Base-by-base conservation (phyloP, 1,140 invertebrate species). In the Colletes latitarsis region DNA sequence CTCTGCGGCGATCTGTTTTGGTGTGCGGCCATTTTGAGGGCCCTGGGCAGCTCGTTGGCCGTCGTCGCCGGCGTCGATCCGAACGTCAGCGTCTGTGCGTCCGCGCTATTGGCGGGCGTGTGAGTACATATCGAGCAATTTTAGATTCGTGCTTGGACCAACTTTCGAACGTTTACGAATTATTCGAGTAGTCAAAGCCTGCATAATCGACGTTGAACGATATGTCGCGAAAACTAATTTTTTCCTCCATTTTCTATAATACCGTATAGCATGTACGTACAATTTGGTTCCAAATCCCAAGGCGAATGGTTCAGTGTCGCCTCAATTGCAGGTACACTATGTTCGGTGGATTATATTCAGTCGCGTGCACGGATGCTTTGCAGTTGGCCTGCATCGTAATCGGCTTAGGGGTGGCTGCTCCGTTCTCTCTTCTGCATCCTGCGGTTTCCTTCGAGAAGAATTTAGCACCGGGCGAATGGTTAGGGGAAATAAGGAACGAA, bases 1-100 rank as follows among this genome's bases (percentile, higher is more conserved):
- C 92, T 98, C 4, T 94, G 96, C 76, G 96, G 97, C 15, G 97
- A 98, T 92, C 94, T 97, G 30, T 97, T 97, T 91, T 97, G 97
- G 97, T 93, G 92, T 64, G 94, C 93, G 5, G 96, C 96, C n/a
- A 96, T 97, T 71, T 93, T 98, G 30, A 95, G 96, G 55, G 97
- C 97, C 68, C 92, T 98, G 19, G 97, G 96, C 94, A 93, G 91
- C 78, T 91, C 92, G 8, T 84, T 93, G 52, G 89, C 89, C 71
- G 88, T 93, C 46, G 90, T 93, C n/a, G 90, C 88, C 55, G 91
- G 88, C 14, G 85, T 93, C 73, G 91, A 93, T 77, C 85, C 88
- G 17, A 90, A 89, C 68, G 82, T 93, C 77, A 92, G 91, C 79
- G 87, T 93, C 64, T 90, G 89, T 76, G 90, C 88, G 17, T 93